Conservation (phyloP, 2,113 vertebrate species). For the Lampris megalopsis region DNA sequence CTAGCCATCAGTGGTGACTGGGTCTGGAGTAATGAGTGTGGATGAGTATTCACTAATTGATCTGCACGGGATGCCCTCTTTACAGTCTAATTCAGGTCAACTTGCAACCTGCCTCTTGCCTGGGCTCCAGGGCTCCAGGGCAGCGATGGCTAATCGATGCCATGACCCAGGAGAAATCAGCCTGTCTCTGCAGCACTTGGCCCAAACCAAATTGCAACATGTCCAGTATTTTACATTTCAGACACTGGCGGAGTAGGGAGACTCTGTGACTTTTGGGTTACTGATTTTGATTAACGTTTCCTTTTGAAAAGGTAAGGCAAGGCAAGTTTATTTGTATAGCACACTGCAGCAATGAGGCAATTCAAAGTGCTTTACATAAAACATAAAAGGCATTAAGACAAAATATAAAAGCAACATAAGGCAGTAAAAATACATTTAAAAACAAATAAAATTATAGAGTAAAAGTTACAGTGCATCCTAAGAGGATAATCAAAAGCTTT, state of each 20-base stretch:
- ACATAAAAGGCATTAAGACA: no score
- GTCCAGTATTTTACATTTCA: conserved; percentile 18
- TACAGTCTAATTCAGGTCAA: conserved; percentile 69
- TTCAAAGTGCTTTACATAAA: no score
- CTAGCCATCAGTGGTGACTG: conserved; percentile 50
- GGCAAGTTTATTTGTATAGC: no score
- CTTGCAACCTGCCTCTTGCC: conserved; percentile 65
- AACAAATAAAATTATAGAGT: no score
- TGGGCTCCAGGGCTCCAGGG: conserved; percentile 65
- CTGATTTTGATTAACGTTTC: background rate
- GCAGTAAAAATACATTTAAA: no score
- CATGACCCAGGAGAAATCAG: conserved; percentile 71
- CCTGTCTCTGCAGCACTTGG: conserved; percentile 49
- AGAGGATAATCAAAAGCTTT: no score
- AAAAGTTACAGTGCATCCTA: no score
- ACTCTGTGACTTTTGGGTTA: background rate
- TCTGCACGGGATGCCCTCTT: conserved; percentile 61
- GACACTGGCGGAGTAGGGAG: conserved; percentile 16
- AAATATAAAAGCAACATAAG: no score
- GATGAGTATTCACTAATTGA: conserved; percentile 74
- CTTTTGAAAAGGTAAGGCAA: no score
- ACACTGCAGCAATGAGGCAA: no score
- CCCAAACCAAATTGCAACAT: conserved; percentile 35
- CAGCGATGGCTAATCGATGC: conserved; percentile 72
- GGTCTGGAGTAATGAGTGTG: conserved; percentile 58